phyloP scores from a whole-genome alignment of 2,797 vertebrate species.

The Alca torda region DNA sequence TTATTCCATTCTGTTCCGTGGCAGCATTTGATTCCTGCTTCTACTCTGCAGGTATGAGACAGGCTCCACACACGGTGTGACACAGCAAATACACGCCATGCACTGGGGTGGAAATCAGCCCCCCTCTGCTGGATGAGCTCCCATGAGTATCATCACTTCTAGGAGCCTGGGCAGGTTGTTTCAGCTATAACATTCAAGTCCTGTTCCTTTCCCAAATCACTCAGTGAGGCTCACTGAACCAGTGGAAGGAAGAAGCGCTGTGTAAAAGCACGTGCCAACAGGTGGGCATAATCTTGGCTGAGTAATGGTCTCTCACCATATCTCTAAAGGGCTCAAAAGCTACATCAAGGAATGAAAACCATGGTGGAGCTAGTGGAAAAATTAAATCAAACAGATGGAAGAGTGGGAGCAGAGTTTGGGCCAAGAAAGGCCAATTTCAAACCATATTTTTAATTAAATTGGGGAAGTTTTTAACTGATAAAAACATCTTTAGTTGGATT shows the following conservation, averaged over 20 bases:
- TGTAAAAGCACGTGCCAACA: accelerated
- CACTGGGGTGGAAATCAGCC: accelerated
- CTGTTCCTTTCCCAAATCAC: background rate
- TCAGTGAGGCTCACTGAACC: background rate
- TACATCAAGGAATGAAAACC: background rate
- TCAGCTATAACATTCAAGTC: background rate
- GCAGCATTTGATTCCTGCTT: background rate
- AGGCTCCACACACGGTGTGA: background rate
- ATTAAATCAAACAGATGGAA: background rate
- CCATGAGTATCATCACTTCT: accelerated
- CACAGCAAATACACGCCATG: accelerated
- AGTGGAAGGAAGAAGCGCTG: background rate
- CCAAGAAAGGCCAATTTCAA: background rate
- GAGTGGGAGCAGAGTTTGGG: background rate
- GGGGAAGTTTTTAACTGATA: conserved; percentile 60
- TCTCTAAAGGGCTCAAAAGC: background rate
- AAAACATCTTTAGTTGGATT: conserved; percentile 56
- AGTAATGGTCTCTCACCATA: background rate
- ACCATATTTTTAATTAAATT: conserved; percentile 62
- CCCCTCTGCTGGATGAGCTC: background rate
- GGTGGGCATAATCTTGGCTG: background rate
- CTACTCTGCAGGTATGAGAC: background rate
- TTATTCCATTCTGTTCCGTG: accelerated
- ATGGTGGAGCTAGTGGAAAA: background rate
- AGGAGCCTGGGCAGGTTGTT: background rate